These are phyloP conservation scores for Bemisia tabaci DNA, from an alignment of 1,140 invertebrate species.

Conservation along the genomic window DNA sequence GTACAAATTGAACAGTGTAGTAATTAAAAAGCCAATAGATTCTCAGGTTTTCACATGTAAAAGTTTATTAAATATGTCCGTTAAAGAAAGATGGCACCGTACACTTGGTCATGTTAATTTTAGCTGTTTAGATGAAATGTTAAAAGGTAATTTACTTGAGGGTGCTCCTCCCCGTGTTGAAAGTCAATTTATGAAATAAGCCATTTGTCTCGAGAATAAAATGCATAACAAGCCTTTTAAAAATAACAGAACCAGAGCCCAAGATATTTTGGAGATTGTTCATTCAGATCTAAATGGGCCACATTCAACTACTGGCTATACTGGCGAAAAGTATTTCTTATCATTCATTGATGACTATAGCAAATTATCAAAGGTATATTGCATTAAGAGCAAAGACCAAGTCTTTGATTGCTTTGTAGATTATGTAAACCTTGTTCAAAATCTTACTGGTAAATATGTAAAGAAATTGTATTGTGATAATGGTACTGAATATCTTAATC, in stretches of 20 bases:
- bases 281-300: constrained; percentile 28
- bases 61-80: no score
- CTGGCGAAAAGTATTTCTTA: constrained; percentile 23
- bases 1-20: no score
- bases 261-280: constrained; percentile 23
- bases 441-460: constrained; percentile 24
- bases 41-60: no score
- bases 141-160: no score
- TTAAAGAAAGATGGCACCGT: constrained; percentile 19
- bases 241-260: constrained; percentile 16
- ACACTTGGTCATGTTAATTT: neutral
- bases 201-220: no score
- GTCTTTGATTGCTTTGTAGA: constrained; percentile 20
- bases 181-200: no score
- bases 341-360: constrained; percentile 23
- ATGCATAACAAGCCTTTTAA: neutral
- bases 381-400: constrained; percentile 27
- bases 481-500: constrained; percentile 29
- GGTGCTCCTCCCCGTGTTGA: no score
- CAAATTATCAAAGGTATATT: constrained; percentile 23
- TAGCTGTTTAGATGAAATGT: constrained; percentile 3
- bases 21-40: no score
- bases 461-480: constrained; percentile 30
- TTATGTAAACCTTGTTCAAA: constrained; percentile 21
- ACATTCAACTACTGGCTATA: constrained; percentile 22